Conservation (phyloP, 1,140 invertebrate genomes). For the Akabosia matsudoensis region DNA sequence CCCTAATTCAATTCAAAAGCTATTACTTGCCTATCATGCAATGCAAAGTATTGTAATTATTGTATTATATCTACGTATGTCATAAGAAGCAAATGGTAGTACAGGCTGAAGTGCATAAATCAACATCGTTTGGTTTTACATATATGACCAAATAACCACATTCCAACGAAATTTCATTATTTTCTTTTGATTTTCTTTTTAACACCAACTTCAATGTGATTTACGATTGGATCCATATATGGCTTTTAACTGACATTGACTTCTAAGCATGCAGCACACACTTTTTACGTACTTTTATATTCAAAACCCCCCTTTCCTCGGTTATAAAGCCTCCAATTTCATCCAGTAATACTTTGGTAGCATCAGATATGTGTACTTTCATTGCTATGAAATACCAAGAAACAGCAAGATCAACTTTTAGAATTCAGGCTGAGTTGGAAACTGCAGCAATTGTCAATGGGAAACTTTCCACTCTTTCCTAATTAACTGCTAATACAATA, state of each 20-base stretch:
- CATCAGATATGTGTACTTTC: slow-evolving; percentile 56
- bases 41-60: neutral
- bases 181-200: too few relatives aligned
- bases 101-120: neutral
- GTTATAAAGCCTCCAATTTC: slow-evolving; percentile 54
- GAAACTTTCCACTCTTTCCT: neutral
- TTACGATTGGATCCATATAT: too few relatives aligned
- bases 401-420: neutral
- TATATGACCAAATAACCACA: too few relatives aligned
- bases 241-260: too few relatives aligned
- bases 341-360: slow-evolving; percentile 54
- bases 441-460: neutral
- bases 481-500: neutral
- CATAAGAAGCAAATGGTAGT: too few relatives aligned
- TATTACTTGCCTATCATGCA: neutral
- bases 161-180: too few relatives aligned
- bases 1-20: slow-evolving; percentile 43
- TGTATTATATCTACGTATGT: neutral
- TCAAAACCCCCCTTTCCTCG: slow-evolving; percentile 52
- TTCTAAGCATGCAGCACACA: too few relatives aligned
- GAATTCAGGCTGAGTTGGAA: too few relatives aligned
- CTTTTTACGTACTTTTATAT: slow-evolving; percentile 55
- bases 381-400: slow-evolving; percentile 50
- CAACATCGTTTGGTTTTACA: too few relatives aligned
- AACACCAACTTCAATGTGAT: neutral